phyloP scores from a whole-genome alignment of 2,113 vertebrate species.

The Hemiscyllium ocellatum region DNA sequence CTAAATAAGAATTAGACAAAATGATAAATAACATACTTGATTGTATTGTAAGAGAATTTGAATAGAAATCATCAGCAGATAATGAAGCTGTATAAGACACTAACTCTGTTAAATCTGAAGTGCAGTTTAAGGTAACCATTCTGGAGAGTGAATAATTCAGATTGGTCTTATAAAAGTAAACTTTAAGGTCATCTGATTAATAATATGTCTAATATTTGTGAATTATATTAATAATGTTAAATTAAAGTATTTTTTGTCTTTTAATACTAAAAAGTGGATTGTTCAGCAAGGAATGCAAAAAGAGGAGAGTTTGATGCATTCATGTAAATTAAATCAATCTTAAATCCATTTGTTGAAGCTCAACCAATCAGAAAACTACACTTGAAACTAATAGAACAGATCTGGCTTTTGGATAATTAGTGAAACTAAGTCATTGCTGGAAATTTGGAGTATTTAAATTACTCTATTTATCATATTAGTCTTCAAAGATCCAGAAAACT shows the following conservation, averaged over 20 bases:
- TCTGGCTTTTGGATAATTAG: not conserved
- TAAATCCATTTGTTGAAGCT: not conserved
- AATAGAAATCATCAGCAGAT: not conserved
- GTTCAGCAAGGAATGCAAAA: not conserved
- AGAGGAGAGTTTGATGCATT: not conserved
- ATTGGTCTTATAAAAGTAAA: not conserved
- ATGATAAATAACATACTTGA: not conserved
- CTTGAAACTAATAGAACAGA: not conserved
- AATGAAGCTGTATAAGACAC: not conserved
- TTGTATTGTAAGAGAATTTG: not conserved
- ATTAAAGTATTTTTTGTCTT: not conserved
- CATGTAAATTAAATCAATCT: not conserved
- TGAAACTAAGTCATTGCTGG: not conserved
- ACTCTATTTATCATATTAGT: not conserved
- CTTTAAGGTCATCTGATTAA: not conserved
- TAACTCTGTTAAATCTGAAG: not conserved
- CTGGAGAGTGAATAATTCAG: not conserved
- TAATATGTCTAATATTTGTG: no score
- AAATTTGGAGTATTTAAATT: not conserved
- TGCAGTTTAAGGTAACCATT: not conserved
- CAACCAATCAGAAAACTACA: not conserved
- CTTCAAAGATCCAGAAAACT: not conserved
- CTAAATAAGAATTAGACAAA: not conserved
- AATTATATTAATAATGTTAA: not conserved
- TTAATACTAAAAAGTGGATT: not conserved